Conservation (phyloP, 2,888 invertebrate species). For the Oasisia sp. region DNA sequence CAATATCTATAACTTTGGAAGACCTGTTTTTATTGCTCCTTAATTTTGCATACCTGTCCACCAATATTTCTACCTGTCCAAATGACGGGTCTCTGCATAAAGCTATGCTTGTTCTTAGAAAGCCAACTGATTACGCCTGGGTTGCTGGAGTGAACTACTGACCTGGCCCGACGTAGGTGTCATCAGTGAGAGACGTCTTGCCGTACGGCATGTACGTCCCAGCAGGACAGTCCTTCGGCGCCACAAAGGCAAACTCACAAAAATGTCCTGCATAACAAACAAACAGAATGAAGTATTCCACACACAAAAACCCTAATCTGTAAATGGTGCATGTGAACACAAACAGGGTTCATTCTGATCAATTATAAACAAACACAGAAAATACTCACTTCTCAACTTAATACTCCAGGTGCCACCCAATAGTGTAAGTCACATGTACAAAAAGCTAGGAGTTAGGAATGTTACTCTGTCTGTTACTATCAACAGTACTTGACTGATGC, state of each 20-base stretch:
- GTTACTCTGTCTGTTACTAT: not conserved
- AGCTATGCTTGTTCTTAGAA: too few relatives aligned
- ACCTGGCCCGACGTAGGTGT: constrained; percentile 46
- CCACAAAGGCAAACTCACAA: constrained; percentile 57
- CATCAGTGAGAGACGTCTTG: constrained; percentile 39
- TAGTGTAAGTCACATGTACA: not conserved
- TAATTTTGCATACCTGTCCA: too few relatives aligned
- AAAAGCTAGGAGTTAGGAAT: not conserved
- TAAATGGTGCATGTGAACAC: not conserved
- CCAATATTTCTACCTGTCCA: too few relatives aligned
- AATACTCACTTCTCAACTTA: not conserved
- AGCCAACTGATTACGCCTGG: not conserved
- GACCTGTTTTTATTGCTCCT: too few relatives aligned
- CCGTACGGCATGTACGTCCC: constrained; percentile 64
- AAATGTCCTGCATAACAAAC: constrained; percentile 52
- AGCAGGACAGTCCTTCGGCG: constrained; percentile 49
- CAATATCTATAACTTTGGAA: too few relatives aligned
- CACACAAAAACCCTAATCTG: not conserved
- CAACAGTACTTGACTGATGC: not conserved
- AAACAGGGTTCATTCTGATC: not conserved
- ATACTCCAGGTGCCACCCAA: too few relatives aligned
- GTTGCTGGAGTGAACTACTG: constrained; percentile 25
- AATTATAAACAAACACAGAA: not conserved
- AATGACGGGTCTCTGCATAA: too few relatives aligned
- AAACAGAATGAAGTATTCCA: not conserved